phyloP scores from a whole-genome alignment of 2,113 vertebrate species.

The Leptocoma aspasia region DNA sequence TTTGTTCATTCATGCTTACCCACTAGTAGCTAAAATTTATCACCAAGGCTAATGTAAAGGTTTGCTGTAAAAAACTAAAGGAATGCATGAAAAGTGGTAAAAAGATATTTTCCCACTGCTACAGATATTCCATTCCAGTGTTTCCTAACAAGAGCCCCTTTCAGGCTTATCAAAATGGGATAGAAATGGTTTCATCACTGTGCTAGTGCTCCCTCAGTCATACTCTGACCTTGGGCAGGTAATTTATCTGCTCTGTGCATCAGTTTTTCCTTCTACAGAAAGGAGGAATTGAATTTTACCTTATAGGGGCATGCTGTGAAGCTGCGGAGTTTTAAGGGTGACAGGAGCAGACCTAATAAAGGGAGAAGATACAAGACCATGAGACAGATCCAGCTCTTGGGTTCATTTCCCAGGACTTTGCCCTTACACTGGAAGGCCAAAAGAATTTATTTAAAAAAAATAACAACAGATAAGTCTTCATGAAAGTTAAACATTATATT shows the following conservation, averaged over 20 bases:
- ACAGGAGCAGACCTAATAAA: slow-evolving; percentile 10
- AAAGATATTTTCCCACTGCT: neutral
- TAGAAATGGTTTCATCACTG: neutral
- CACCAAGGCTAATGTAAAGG: neutral
- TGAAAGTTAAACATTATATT: neutral
- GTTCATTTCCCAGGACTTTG: neutral
- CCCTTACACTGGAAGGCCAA: neutral
- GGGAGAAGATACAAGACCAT: neutral
- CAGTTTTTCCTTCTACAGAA: slow-evolving; percentile 7
- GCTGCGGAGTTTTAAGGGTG: neutral
- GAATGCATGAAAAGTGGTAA: neutral
- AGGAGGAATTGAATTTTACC: slow-evolving; percentile 31
- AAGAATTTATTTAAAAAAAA: neutral
- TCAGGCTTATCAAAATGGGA: neutral
- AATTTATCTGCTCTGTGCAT: slow-evolving; percentile 18
- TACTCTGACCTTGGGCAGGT: slow-evolving; percentile 6
- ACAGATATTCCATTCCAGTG: neutral
- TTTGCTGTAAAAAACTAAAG: neutral
- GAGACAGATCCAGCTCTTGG: neutral
- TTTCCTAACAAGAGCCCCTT: neutral
- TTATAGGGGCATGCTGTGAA: slow-evolving; percentile 10
- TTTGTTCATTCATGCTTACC: neutral
- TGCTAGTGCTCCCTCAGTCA: neutral
- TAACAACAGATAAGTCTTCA: neutral
- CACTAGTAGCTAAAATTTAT: neutral